Percentiles rank a stretch among this genome's conserved stretches.
phyloP scores from a whole-genome alignment of 2,888 invertebrate species.

The Euplexia lucipara region DNA sequence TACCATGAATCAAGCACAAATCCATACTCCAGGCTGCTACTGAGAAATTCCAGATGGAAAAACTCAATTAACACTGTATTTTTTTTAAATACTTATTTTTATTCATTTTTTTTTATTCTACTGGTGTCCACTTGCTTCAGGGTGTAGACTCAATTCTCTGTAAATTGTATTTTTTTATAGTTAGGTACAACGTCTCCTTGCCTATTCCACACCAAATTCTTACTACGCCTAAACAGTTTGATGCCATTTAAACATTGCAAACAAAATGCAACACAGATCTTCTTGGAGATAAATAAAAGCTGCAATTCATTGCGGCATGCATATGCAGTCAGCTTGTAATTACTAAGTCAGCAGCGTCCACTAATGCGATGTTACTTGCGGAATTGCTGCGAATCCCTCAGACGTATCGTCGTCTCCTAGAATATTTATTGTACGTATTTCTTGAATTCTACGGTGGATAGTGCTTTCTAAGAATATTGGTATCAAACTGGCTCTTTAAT shows the following conservation, averaged over 20 bases:
- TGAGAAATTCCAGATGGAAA: too few relatives aligned
- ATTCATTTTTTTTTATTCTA: neutral
- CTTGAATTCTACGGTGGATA: conserved; percentile 35
- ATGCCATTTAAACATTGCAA: conserved; percentile 23
- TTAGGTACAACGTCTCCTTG: too few relatives aligned
- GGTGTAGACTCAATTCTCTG: too few relatives aligned
- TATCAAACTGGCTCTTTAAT: neutral
- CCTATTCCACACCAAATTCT: neutral
- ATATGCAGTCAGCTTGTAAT: conserved; percentile 61
- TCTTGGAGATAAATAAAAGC: conserved; percentile 49
- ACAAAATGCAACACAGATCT: conserved; percentile 38
- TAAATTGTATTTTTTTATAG: too few relatives aligned
- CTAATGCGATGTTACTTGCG: conserved; percentile 57
- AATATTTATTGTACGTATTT: conserved; percentile 53
- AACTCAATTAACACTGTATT: too few relatives aligned
- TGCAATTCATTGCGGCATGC: conserved; percentile 45
- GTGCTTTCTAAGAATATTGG: neutral
- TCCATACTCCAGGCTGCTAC: too few relatives aligned
- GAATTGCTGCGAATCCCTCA: conserved; percentile 40
- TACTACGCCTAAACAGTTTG: neutral
- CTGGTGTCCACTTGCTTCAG: too few relatives aligned
- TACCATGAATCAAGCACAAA: too few relatives aligned
- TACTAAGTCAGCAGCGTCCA: conserved; percentile 53
- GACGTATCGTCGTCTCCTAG: conserved; percentile 34
- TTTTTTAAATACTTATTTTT: too few relatives aligned